Percentiles rank a stretch among this genome's conserved stretches.
phyloP scores from a whole-genome alignment of 2,888 invertebrate genomes.

The Podabrus alpinus region DNA sequence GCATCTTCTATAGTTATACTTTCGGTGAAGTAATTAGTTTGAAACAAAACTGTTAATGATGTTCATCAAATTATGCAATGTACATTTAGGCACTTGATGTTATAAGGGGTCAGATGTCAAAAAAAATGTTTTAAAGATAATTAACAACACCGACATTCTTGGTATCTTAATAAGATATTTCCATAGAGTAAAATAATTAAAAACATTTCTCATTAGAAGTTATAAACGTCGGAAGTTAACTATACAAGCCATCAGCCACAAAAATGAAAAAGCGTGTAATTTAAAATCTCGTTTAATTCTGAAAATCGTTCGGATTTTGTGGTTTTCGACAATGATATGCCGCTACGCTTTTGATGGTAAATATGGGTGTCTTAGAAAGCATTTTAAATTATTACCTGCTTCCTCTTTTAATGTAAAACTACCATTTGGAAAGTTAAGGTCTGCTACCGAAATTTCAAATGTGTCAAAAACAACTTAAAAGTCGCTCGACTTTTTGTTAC shows the following conservation, averaged over 20 bases:
- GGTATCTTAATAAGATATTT: slow-evolving; percentile 22
- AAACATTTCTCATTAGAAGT: not conserved
- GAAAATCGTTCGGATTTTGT: slow-evolving; percentile 5
- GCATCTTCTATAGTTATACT: not conserved
- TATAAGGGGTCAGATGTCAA: slow-evolving; percentile 26
- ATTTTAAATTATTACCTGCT: slow-evolving; percentile 16
- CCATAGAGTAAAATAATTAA: slow-evolving; percentile 7
- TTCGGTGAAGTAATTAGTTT: not conserved
- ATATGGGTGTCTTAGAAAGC: not conserved
- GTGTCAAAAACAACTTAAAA: slow-evolving; percentile 25
- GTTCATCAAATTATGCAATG: slow-evolving; percentile 25
- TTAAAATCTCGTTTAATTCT: slow-evolving; percentile 5
- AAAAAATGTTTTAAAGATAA: slow-evolving; percentile 14
- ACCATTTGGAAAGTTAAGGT: slow-evolving; percentile 4
- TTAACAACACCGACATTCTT: slow-evolving; percentile 22
- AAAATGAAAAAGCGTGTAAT: slow-evolving; percentile 6
- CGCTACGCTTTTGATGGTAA: slow-evolving; percentile 8
- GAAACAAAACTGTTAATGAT: not conserved
- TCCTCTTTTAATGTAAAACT: slow-evolving; percentile 13
- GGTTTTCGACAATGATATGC: slow-evolving; percentile 11
- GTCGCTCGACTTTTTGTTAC: not conserved
- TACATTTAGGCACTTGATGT: slow-evolving; percentile 29
- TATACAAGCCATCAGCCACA: not conserved
- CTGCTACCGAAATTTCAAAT: slow-evolving; percentile 26
- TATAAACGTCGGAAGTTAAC: not conserved